Evolutionary conservation across 1,140 invertebrate species (phyloP).

Genomic region (Copidosoma floridanum): DNA sequence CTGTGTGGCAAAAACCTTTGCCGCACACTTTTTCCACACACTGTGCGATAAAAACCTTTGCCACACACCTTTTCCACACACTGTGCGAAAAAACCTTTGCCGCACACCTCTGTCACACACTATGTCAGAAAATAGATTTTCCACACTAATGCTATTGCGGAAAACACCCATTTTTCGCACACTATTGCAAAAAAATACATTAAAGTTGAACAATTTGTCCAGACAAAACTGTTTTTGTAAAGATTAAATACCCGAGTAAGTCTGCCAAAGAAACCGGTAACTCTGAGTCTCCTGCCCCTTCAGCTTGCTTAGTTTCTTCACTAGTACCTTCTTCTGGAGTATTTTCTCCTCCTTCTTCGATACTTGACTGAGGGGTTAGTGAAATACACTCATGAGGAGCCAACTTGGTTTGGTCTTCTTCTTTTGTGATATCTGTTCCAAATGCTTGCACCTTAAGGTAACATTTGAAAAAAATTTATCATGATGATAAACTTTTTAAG

Average conservation of each 20-base stretch:
- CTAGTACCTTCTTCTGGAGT: slow-evolving; percentile 61
- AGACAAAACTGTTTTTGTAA: slow-evolving; percentile 31
- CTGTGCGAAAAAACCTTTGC: no score
- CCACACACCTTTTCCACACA: no score
- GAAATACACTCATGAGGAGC: slow-evolving; percentile 69
- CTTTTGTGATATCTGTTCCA: slow-evolving; percentile 76
- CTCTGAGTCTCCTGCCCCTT: slow-evolving; percentile 56
- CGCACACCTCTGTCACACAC: no score
- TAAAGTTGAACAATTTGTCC: no score
- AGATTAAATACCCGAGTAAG: slow-evolving; percentile 74
- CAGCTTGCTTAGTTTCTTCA: slow-evolving; percentile 56
- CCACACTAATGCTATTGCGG: no score
- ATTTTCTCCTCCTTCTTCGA: slow-evolving; percentile 64
- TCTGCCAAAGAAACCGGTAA: slow-evolving; percentile 69
- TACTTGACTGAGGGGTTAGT: slow-evolving; percentile 62
- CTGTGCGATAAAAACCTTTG: no score
- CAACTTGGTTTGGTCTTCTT: slow-evolving; percentile 74
- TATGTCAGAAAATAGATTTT: no score
- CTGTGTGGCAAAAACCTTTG: no score
- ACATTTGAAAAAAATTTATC: neutral
- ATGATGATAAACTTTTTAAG: no score
- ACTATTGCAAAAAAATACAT: no score
- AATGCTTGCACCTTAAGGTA: slow-evolving; percentile 66
- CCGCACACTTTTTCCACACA: no score
- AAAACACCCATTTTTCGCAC: no score